phyloP scores from a whole-genome alignment of 2,113 vertebrate species.

The Dicaeum eximium region DNA sequence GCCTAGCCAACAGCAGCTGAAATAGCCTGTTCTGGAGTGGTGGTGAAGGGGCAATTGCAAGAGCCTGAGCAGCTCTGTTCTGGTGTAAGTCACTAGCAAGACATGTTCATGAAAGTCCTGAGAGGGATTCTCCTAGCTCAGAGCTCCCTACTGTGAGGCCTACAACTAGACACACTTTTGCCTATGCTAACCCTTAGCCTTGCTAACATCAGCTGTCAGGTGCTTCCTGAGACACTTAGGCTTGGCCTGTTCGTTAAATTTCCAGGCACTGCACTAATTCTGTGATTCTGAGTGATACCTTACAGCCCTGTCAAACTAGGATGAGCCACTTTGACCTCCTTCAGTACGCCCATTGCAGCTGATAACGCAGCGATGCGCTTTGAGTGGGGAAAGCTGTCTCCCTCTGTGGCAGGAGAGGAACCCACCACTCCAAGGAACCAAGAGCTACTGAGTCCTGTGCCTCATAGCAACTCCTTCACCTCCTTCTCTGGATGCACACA shows the following conservation, averaged over 20 bases:
- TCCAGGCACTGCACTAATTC: neutral
- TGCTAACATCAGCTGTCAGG: neutral
- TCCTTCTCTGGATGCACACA: neutral
- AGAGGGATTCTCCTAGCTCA: neutral
- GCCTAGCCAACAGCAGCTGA: neutral
- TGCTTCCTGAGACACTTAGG: neutral
- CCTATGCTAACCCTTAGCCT: neutral
- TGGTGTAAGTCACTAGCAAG: neutral
- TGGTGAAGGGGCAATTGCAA: neutral
- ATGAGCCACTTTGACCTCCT: accelerated
- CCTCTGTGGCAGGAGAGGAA: accelerated
- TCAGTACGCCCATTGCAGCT: neutral
- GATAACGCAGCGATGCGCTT: accelerated
- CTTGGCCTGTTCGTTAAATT: neutral
- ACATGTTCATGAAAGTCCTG: accelerated
- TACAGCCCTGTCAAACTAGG: neutral
- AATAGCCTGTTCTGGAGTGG: accelerated
- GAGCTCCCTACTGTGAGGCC: neutral
- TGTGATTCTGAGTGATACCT: neutral
- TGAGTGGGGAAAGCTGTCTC: neutral
- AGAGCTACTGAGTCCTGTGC: neutral
- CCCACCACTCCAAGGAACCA: neutral
- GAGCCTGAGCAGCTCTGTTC: neutral
- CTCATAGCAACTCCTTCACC: neutral
- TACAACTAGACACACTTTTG: accelerated